phyloP scores from a whole-genome alignment of 2,888 invertebrate species.

The Cerastis rubricosa region DNA sequence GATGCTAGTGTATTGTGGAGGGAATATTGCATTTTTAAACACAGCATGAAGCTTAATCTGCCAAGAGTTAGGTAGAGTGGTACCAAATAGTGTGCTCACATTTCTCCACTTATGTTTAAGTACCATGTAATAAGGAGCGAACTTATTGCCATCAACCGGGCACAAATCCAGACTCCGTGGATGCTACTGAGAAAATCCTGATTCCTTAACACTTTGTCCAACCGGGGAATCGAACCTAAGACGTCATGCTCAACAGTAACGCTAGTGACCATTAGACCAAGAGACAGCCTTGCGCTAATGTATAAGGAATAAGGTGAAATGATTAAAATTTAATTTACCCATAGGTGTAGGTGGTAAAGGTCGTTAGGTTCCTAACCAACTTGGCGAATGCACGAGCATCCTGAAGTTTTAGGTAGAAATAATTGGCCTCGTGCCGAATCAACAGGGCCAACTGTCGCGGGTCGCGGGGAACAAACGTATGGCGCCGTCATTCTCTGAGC shows the following conservation, averaged over 20 bases:
- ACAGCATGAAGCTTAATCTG: neutral
- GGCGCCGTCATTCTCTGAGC: conserved; percentile 24
- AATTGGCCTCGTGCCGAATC: conserved; percentile 57
- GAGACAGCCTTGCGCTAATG: too few species aligned
- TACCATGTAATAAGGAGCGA: neutral
- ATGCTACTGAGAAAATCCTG: neutral
- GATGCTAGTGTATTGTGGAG: conserved; percentile 32
- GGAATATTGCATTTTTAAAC: conserved; percentile 33
- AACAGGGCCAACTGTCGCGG: conserved; percentile 50
- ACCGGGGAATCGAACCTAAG: neutral
- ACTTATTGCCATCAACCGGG: neutral
- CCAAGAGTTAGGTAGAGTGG: neutral
- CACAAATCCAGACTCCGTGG: neutral
- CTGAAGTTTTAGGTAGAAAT: conserved; percentile 52
- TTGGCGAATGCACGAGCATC: conserved; percentile 28
- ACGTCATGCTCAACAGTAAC: neutral
- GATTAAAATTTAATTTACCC: too few species aligned
- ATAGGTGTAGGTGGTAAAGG: too few species aligned
- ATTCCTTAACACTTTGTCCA: neutral
- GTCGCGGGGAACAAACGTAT: conserved; percentile 42
- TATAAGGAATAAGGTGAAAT: too few species aligned
- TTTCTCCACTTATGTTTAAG: neutral
- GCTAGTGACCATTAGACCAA: too few species aligned
- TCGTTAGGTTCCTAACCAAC: conserved; percentile 7
- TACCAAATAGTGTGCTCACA: neutral